Conservation (phyloP, 2,888 invertebrate genomes). For the Parnassius apollo region DNA sequence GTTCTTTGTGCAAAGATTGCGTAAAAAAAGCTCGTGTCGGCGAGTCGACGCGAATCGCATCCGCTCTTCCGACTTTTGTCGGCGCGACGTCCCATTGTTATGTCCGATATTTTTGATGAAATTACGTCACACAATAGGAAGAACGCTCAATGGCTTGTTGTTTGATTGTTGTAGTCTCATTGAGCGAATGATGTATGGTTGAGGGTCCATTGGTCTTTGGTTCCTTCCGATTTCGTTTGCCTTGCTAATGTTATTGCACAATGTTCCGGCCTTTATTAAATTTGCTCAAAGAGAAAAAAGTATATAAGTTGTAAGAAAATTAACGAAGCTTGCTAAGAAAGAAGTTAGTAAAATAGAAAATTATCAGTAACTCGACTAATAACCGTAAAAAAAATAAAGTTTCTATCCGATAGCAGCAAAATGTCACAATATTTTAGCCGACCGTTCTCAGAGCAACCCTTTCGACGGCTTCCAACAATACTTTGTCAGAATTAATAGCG, state of each 20-base stretch:
- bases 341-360: conserved; percentile 2
- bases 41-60: conserved; percentile 76
- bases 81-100: conserved; percentile 61
- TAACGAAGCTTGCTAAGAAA: background rate
- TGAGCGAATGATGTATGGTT: conserved; percentile 73
- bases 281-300: background rate
- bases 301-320: background rate
- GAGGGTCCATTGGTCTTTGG: conserved; percentile 45
- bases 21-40: conserved; percentile 66
- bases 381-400: conserved; percentile 23
- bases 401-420: conserved; percentile 36
- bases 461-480: conserved; percentile 57
- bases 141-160: conserved; percentile 70
- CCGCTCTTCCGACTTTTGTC: conserved; percentile 80
- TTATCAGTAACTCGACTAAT: conserved; percentile 13
- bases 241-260: conserved; percentile 59
- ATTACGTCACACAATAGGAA: conserved; percentile 73
- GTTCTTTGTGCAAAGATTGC: conserved; percentile 60
- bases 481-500: conserved; percentile 78
- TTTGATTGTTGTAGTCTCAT: conserved; percentile 75
- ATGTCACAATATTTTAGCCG: conserved; percentile 71
- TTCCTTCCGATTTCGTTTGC: conserved; percentile 64
- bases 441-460: conserved; percentile 67
- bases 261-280: conserved; percentile 52
- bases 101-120: conserved; percentile 78